Evolutionary conservation across 2,113 vertebrate genomes (phyloP).

Genomic region (Hiodon tergisus): DNA sequence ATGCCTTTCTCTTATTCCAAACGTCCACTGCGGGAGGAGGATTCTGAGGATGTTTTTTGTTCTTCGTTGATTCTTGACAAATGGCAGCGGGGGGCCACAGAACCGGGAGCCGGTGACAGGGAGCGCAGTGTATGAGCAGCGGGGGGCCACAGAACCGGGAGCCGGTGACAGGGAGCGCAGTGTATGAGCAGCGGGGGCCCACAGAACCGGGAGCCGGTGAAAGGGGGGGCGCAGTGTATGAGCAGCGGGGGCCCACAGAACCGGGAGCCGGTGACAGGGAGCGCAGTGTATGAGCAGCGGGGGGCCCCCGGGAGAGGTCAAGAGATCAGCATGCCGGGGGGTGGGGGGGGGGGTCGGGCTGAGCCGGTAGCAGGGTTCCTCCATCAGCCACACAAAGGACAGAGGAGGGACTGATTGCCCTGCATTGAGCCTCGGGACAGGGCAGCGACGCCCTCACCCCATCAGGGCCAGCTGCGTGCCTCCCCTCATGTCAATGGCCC

Average conservation of each 20-base stretch:
- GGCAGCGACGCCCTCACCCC: neutral
- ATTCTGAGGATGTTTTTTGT: neutral
- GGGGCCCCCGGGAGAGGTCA: neutral
- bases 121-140: neutral
- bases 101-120: neutral
- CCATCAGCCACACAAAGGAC: conserved; percentile 24
- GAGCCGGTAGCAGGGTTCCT: neutral
- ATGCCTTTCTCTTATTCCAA: neutral
- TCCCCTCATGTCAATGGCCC: no score
- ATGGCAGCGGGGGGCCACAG: neutral
- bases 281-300: neutral
- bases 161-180: neutral
- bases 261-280: neutral
- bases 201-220: neutral
- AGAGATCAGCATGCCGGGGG: neutral
- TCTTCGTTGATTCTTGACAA: neutral
- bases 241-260: neutral
- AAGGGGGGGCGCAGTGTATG: neutral
- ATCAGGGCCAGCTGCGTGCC: neutral
- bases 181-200: neutral
- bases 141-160: no score
- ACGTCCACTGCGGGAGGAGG: neutral
- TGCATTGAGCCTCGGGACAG: neutral
- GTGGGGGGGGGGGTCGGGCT: neutral
- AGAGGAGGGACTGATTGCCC: conserved; percentile 4